These are phyloP conservation scores for Chloropsis hardwickii DNA, from an alignment of 2,113 vertebrate species.

Conservation along the genomic window DNA sequence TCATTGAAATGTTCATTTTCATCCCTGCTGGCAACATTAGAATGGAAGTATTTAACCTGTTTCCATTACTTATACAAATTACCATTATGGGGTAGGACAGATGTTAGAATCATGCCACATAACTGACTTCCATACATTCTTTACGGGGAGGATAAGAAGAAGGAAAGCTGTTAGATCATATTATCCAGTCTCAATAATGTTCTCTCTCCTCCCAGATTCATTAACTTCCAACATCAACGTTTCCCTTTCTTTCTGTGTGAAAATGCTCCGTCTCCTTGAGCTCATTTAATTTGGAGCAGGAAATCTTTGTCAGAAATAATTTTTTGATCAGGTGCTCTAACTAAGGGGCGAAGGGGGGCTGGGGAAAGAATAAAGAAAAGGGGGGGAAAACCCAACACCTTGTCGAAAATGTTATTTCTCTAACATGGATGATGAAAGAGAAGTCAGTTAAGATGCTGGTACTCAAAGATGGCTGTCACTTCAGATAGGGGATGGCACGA, in stretches of 20 bases:
- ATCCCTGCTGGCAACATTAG: constrained; percentile 72
- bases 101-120: constrained; percentile 66
- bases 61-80: constrained; percentile 76
- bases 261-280: constrained; percentile 58
- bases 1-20: constrained; percentile 72
- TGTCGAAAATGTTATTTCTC: constrained; percentile 74
- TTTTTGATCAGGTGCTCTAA: constrained; percentile 75
- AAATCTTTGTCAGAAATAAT: constrained; percentile 65
- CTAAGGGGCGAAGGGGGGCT: constrained; percentile 43
- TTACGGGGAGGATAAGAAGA: constrained; percentile 52
- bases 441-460: constrained; percentile 83
- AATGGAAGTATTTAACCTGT: constrained; percentile 77
- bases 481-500: constrained; percentile 82
- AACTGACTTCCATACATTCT: constrained; percentile 64
- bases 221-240: constrained; percentile 60
- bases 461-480: constrained; percentile 93
- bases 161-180: constrained; percentile 54
- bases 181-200: constrained; percentile 56
- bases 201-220: constrained; percentile 62
- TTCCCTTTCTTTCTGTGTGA: constrained; percentile 43
- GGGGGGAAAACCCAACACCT: constrained; percentile 62
- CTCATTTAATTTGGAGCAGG: constrained; percentile 70
- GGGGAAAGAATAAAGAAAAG: constrained; percentile 41
- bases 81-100: constrained; percentile 69
- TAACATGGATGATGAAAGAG: constrained; percentile 77